Percentiles rank a stretch among this genome's conserved stretches.
Evolutionary conservation across 2,888 invertebrate genomes (phyloP).

Genomic region (Omphaloscelis lunosa): DNA sequence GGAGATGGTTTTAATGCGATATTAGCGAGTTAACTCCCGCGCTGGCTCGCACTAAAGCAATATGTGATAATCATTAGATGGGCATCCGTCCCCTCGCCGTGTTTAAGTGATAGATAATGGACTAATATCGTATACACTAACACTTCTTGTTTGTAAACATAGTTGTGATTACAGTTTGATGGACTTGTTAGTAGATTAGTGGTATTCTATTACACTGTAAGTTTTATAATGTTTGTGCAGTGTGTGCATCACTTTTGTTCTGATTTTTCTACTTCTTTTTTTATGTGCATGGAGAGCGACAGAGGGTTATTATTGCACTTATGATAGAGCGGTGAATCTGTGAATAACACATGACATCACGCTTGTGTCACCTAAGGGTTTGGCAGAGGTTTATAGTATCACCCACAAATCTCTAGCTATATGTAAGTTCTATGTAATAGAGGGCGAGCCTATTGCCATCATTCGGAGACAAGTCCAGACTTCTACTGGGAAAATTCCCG

Average conservation of each 20-base stretch:
- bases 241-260: slow-evolving; percentile 27
- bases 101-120: slow-evolving; percentile 69
- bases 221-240: slow-evolving; percentile 27
- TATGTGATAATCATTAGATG: slow-evolving; percentile 72
- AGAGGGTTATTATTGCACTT: background rate
- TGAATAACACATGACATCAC: background rate
- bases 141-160: slow-evolving; percentile 61
- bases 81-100: slow-evolving; percentile 63
- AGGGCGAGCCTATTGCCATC: too few relatives aligned
- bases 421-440: background rate
- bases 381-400: background rate
- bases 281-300: background rate
- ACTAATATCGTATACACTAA: slow-evolving; percentile 60
- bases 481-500: background rate
- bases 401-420: background rate
- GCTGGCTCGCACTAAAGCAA: slow-evolving; percentile 54
- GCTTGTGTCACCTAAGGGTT: background rate
- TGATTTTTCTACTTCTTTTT: background rate
- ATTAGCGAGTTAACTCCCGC: slow-evolving; percentile 79
- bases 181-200: slow-evolving; percentile 59
- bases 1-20: slow-evolving; percentile 79
- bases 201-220: slow-evolving; percentile 41
- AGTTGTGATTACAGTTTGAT: slow-evolving; percentile 62
- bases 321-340: background rate
- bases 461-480: too few relatives aligned